Percentiles rank a stretch among this genome's conserved stretches.
Evolutionary conservation across 2,113 vertebrate species (phyloP).

Genomic region (Thryonomys swinderianus): DNA sequence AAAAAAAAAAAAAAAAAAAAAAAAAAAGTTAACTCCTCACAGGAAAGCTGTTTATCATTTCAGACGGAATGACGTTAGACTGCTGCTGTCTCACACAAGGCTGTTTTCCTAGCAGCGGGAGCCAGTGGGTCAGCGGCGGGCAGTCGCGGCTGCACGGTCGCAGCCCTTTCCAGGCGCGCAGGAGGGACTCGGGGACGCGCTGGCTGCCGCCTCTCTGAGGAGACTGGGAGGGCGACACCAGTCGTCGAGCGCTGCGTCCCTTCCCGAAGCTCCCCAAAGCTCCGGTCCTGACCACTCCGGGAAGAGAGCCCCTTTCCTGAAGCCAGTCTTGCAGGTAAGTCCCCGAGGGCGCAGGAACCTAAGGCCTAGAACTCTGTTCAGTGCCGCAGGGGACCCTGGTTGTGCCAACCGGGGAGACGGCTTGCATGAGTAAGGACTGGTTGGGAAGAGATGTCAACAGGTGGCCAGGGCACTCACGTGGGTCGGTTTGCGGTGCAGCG

Average conservation of each 20-base stretch:
- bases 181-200: fast-evolving
- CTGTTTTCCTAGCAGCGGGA: neutral
- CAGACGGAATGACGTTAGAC: neutral
- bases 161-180: neutral
- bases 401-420: neutral
- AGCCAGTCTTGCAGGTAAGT: neutral
- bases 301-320: neutral
- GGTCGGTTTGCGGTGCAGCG: neutral
- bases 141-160: neutral
- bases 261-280: fast-evolving
- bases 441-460: neutral
- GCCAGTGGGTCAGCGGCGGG: fast-evolving
- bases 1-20: no score
- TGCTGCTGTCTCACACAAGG: neutral
- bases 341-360: fast-evolving
- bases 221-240: fast-evolving
- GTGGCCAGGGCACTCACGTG: neutral
- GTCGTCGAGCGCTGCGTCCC: fast-evolving
- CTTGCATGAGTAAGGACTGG: neutral
- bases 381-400: neutral
- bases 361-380: neutral
- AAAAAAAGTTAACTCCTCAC: neutral
- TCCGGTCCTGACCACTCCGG: neutral
- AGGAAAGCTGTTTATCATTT: neutral
- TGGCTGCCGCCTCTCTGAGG: fast-evolving